Evolutionary conservation across 2,888 invertebrate genomes (phyloP), one percentile per base, ranked within the genome.

Genomic region (Gymnosoma rotundatum): DNA sequence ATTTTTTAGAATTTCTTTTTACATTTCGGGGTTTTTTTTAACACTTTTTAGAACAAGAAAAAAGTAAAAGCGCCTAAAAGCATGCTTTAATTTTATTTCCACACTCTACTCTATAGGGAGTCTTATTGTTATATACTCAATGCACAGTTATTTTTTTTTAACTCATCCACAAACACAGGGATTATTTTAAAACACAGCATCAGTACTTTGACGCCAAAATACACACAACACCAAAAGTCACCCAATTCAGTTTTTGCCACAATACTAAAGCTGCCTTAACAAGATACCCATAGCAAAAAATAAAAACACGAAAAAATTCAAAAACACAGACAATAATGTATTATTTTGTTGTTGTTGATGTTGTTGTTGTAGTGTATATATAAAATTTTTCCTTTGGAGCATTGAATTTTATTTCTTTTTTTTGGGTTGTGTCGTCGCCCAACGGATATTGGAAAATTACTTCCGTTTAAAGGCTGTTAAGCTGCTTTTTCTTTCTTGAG

Each of bases 401-500:
- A 20, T 60, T 52, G 12, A 42, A 21, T 78, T 70, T 78, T 74
- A 20, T 52, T 70, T 78, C 63, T 78, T 63, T 25, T 61, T 70
- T 69, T 70, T 56, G 74, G 50, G 66, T 58, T 73, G 50, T 80
- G 78, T 54, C 78, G 64, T 78, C 85, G 67, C 80, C 60, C 78
- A 81, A 67, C 81, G 85, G 83, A 86, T 83, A 86, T 84, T 86
- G 81, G 78, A 78, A 86, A 84, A 86, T 86, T 74, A 85, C 76
- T 83, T 87, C 83, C 86, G 78, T 80, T 83, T 70, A 67, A 38
- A 61, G 56, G 63, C 6, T 63, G 20, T 58, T 74, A 7, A 12
- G 12, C 42, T 56, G 7, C 5, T 32, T 38, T n/a, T 18, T 25
- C 14, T 32, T 18, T 0, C 14, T 18, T 36, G 1, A 18, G 10